Evolutionary conservation across 2,888 invertebrate genomes (phyloP), one percentile per base, ranked within the genome.

Genomic region (Eupithecia exiguata): DNA sequence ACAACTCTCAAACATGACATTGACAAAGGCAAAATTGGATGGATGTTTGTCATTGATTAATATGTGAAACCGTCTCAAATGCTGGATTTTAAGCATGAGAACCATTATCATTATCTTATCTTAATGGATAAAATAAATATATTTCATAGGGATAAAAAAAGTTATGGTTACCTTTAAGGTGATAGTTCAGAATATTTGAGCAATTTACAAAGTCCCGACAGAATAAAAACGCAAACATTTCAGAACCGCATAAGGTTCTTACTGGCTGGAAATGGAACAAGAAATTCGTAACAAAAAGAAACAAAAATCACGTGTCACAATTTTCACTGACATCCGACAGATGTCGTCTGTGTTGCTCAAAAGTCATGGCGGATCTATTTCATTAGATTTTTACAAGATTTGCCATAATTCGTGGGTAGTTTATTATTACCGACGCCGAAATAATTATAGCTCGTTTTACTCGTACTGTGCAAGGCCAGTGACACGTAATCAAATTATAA

Each of bases 351-450:
- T 90, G 88, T 87, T 88, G 88, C 85, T 89, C 83, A 88, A 87
- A 92, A 91, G 92, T 94, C 92, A 94, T 94, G 94, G 94, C 92
- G 92, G 91, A 94, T 92, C 89, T 92, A 91, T 88, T 91, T 90
- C 89, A 89, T 82, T 89, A 90, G 85, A 86, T 87, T 91, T 92
- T 92, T 90, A 77, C 73, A 88, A 89, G 88, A 89, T 91, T 91
- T 90, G 90, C 87, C 85, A 78, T 88, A 89, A 87, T 91, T 93
- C 86, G 94, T 91, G 92, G 94, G 94, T 94, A 94, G 93, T 90
- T 91, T 89, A 87, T 88, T 88, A 89, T 87, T 87, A 89, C 85
- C 89, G 89, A 88, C 88, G 89, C 89, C 86, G 87, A 89, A 91
- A 87, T 88, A 90, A 89, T 88, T 87, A 87, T 87, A 88, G 83